Conservation (phyloP, 2,113 vertebrate species). For the Nycticryphes semicollaris region DNA sequence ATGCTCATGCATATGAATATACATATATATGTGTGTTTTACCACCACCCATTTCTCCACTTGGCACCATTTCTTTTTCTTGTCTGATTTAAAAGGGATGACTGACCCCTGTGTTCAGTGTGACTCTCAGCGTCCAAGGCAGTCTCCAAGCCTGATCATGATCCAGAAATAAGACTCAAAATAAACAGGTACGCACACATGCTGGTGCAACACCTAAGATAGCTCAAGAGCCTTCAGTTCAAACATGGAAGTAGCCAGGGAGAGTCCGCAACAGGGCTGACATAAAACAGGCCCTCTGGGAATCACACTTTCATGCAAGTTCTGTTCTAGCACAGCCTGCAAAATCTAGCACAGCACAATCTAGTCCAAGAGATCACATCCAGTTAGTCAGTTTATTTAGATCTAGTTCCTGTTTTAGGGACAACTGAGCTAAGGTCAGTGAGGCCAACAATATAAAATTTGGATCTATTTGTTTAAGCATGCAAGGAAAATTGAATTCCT, state of each 20-base stretch:
- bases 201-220: neutral
- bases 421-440: neutral
- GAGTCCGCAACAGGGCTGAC: accelerated
- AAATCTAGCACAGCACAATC: neutral
- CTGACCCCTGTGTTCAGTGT: neutral
- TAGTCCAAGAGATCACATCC: neutral
- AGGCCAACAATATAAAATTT: neutral
- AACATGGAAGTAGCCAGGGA: neutral
- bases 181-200: neutral
- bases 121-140: neutral
- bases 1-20: neutral
- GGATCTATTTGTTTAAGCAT: neutral
- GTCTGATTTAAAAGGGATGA: neutral
- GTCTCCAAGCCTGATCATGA: neutral
- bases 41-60: neutral
- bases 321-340: neutral
- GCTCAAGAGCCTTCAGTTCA: neutral
- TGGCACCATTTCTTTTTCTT: neutral
- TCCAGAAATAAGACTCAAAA: neutral
- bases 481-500: neutral
- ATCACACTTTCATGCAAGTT: neutral
- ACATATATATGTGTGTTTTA: neutral
- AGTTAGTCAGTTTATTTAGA: neutral
- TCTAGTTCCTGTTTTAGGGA: neutral
- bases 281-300: neutral